A percentile compares a stretch with the other conserved stretches of the same genome.
These are phyloP conservation scores for Rana temporaria DNA, from an alignment of 2,113 vertebrate genomes.

Conservation along the genomic window DNA sequence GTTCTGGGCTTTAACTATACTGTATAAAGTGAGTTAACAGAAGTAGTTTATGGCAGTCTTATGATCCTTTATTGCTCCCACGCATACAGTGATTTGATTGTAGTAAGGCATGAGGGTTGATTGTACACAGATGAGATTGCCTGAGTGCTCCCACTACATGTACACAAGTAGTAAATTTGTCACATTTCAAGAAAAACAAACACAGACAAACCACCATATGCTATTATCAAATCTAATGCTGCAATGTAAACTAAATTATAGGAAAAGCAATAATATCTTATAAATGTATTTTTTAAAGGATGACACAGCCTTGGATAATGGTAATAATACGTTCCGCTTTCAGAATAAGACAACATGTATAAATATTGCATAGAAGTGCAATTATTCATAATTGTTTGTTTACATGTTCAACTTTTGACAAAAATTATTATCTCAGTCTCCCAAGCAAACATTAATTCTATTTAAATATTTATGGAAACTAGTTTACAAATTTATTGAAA, in stretches of 20 bases:
- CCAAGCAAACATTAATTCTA: too few relatives aligned
- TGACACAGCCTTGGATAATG: neutral
- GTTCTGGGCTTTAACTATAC: neutral
- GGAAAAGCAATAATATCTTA: neutral
- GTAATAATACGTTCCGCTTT: too few relatives aligned
- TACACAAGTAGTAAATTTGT: neutral
- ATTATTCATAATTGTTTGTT: too few relatives aligned
- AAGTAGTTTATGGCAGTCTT: neutral
- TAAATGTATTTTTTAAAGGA: neutral
- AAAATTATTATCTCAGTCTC: too few relatives aligned
- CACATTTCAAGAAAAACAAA: neutral
- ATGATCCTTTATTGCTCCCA: neutral
- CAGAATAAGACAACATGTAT: too few relatives aligned
- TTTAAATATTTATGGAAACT: too few relatives aligned
- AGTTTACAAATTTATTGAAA: too few relatives aligned
- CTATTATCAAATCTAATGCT: neutral
- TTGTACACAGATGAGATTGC: neutral
- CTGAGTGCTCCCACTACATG: neutral
- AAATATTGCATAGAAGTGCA: too few relatives aligned
- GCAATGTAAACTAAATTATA: neutral
- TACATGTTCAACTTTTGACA: too few relatives aligned
- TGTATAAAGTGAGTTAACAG: constrained; percentile 8
- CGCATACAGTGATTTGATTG: constrained; percentile 2
- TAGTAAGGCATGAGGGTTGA: neutral
- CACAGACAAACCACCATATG: neutral